These are phyloP conservation scores for Myopa testacea DNA, from an alignment of 2,888 invertebrate species.

Conservation along the genomic window DNA sequence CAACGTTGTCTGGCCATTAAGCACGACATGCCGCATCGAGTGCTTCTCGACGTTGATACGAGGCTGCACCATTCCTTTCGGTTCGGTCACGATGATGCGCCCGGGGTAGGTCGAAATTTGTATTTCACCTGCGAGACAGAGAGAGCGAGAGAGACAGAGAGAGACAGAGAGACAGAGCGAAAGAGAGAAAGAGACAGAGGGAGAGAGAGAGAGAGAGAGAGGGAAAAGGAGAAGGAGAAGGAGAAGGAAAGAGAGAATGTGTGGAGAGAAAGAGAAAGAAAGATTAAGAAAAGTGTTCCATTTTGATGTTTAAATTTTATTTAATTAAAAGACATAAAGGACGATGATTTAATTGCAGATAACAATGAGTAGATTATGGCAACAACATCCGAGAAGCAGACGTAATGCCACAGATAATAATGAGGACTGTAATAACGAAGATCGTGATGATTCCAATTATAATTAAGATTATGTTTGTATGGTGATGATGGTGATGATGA, in stretches of 20 bases:
- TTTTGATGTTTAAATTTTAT: background rate
- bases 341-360: background rate
- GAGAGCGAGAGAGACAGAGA: constrained; percentile 1
- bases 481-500: no score
- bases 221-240: background rate
- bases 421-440: no score
- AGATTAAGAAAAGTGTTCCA: background rate
- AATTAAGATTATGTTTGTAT: no score
- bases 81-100: constrained; percentile 75
- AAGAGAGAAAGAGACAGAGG: background rate
- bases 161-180: background rate
- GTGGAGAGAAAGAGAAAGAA: background rate
- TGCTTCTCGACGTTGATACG: constrained; percentile 80
- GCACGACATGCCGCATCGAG: constrained; percentile 75
- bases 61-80: constrained; percentile 81
- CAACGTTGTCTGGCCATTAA: constrained; percentile 80
- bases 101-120: constrained; percentile 79
- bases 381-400: background rate
- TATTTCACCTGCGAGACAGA: constrained; percentile 68
- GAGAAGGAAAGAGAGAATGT: background rate
- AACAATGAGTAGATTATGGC: background rate
- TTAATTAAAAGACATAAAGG: background rate
- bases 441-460: no score
- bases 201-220: constrained; percentile 5
- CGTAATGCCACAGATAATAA: no score